Percentiles rank a stretch among this genome's conserved stretches.
Conservation (phyloP, 1,140 invertebrate genomes). For the Drosophila hydei region DNA sequence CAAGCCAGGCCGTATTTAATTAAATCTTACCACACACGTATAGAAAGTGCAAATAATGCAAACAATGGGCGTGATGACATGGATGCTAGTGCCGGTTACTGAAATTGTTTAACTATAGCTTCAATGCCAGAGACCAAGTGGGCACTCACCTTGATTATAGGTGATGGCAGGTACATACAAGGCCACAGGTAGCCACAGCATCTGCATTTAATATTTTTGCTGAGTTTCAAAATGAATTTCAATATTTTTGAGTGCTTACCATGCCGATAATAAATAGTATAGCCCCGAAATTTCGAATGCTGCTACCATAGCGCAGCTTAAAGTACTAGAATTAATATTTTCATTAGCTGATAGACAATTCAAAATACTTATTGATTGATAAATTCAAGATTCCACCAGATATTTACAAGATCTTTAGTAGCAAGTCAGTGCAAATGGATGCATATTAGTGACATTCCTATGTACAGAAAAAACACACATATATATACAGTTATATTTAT, state of each 20-base stretch:
- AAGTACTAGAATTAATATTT: slow-evolving; percentile 87
- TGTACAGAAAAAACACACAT: background rate
- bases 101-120: slow-evolving; percentile 33
- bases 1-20: slow-evolving; percentile 31
- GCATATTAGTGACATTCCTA: slow-evolving; percentile 11
- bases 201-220: slow-evolving; percentile 25
- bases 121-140: background rate
- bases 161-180: slow-evolving; percentile 94
- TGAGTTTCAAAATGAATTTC: background rate
- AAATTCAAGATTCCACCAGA: background rate
- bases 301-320: slow-evolving; percentile 90
- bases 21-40: slow-evolving; percentile 91
- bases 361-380: background rate
- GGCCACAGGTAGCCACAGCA: slow-evolving; percentile 88
- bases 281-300: slow-evolving; percentile 89
- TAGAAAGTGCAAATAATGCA: slow-evolving; percentile 96
- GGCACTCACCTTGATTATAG: slow-evolving; percentile 88
- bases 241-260: slow-evolving; percentile 85
- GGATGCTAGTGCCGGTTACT: slow-evolving; percentile 94
- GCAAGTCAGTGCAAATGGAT: background rate
- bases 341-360: background rate
- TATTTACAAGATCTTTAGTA: slow-evolving; percentile 12
- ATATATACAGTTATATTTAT: background rate
- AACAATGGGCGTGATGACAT: slow-evolving; percentile 91
- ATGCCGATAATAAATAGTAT: slow-evolving; percentile 88